These are phyloP conservation scores for Trachelus tabidus DNA, from an alignment of 2,888 invertebrate genomes.

Conservation along the genomic window DNA sequence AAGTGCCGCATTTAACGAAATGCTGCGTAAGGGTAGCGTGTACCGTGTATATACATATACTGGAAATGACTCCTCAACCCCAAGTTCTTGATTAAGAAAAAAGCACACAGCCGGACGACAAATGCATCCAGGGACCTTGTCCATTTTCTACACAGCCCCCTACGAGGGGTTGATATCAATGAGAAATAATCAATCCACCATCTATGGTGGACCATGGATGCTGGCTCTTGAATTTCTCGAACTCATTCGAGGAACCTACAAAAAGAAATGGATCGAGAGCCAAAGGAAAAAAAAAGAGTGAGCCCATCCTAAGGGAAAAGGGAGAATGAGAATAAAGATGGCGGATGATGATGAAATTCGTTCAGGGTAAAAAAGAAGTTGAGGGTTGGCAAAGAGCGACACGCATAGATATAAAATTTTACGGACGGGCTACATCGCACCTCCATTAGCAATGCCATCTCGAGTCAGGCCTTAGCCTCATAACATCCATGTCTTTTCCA, in stretches of 20 bases:
- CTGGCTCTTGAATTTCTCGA: not conserved
- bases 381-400: conserved; percentile 19
- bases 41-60: no score
- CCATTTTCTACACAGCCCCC: not conserved
- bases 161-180: not conserved
- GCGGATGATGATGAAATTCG: not conserved
- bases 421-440: conserved; percentile 51
- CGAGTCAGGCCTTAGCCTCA: conserved; percentile 26
- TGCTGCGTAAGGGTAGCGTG: not conserved
- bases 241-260: not conserved
- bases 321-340: not conserved
- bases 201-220: not conserved
- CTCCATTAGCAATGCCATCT: conserved; percentile 55
- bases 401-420: conserved; percentile 50
- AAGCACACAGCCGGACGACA: not conserved
- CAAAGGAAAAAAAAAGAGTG: not conserved
- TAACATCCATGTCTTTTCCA: conserved; percentile 25
- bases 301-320: not conserved
- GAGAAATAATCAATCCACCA: not conserved
- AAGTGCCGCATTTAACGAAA: conserved; percentile 59
- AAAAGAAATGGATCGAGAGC: not conserved
- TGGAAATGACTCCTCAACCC: no score
- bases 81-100: not conserved
- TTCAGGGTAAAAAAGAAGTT: not conserved
- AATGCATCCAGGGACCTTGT: not conserved